phyloP scores from a whole-genome alignment of 2,888 invertebrate genomes.

The Druceiella hillmani region DNA sequence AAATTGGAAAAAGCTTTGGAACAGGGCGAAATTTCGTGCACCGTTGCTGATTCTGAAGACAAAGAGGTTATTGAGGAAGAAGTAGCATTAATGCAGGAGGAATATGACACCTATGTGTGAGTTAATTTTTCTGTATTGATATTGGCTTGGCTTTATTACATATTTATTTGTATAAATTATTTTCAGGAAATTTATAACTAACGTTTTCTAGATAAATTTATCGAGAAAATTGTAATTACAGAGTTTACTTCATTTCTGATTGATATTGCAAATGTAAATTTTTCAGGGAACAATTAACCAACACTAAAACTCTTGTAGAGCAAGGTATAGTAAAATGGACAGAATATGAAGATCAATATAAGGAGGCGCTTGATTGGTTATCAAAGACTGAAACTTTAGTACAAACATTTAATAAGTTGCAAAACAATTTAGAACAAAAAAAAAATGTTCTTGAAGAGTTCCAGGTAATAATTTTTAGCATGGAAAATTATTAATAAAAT shows the following conservation, averaged over 20 bases:
- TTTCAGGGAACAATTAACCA: conserved; percentile 68
- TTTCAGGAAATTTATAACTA: too few species aligned
- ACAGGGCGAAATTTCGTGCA: conserved; percentile 82
- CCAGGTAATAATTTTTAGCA: conserved; percentile 48
- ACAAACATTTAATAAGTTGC: conserved; percentile 85
- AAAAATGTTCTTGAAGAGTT: conserved; percentile 87
- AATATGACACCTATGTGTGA: conserved; percentile 79
- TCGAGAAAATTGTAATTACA: too few species aligned
- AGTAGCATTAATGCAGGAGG: conserved; percentile 84
- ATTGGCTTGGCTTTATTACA: too few species aligned
- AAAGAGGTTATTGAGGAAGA: conserved; percentile 89
- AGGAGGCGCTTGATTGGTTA: conserved; percentile 85
- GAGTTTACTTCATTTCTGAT: not conserved
- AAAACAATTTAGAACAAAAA: conserved; percentile 86
- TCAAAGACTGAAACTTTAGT: conserved; percentile 83
- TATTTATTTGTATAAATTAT: too few species aligned
- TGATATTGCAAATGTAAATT: conserved; percentile 14
- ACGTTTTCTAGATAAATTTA: too few species aligned
- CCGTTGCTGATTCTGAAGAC: conserved; percentile 78
- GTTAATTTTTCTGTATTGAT: too few species aligned
- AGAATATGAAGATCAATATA: conserved; percentile 88
- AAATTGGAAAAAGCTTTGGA: conserved; percentile 79
- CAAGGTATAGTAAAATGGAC: conserved; percentile 91
- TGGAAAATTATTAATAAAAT: not conserved
- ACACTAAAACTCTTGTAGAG: conserved; percentile 76